A percentile compares a stretch with the other conserved stretches of the same genome.
phyloP scores from a whole-genome alignment of 2,113 vertebrate genomes.

The Protobothrops mucrosquamatus region DNA sequence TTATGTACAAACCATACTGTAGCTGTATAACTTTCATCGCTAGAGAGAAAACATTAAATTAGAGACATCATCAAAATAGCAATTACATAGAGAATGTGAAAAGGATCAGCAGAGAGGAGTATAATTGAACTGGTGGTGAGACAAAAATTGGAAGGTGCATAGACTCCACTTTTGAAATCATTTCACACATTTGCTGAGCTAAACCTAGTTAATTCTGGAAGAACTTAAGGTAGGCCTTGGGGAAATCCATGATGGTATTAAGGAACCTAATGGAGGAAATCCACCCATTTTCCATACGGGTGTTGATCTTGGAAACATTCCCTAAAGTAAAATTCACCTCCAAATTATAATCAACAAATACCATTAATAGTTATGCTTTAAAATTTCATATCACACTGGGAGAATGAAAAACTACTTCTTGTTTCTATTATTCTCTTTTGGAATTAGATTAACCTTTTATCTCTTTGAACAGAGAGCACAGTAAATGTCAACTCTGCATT shows the following conservation, averaged over 20 bases:
- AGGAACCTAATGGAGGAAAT: not conserved
- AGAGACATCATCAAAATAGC: not conserved
- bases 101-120: not conserved
- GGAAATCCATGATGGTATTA: not conserved
- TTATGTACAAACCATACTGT: not conserved
- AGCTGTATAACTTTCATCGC: not conserved
- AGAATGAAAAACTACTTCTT: conserved; percentile 1
- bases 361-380: not conserved
- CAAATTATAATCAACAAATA: not conserved
- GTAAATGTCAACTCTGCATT: conserved; percentile 9
- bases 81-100: not conserved
- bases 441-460: conserved; percentile 27
- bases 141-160: not conserved
- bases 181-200: not conserved
- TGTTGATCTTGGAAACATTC: not conserved
- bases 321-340: not conserved
- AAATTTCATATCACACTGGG: not conserved
- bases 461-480: conserved; percentile 1
- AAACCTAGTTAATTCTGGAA: not conserved
- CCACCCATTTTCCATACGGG: not conserved
- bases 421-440: conserved; percentile 5
- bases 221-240: not conserved
- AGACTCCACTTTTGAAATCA: not conserved
- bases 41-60: not conserved
- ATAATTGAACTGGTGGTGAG: not conserved